A percentile compares a stretch with the other conserved stretches of the same genome.
Evolutionary conservation across 2,113 vertebrate genomes (phyloP).

Genomic region (Microtus ochrogaster): DNA sequence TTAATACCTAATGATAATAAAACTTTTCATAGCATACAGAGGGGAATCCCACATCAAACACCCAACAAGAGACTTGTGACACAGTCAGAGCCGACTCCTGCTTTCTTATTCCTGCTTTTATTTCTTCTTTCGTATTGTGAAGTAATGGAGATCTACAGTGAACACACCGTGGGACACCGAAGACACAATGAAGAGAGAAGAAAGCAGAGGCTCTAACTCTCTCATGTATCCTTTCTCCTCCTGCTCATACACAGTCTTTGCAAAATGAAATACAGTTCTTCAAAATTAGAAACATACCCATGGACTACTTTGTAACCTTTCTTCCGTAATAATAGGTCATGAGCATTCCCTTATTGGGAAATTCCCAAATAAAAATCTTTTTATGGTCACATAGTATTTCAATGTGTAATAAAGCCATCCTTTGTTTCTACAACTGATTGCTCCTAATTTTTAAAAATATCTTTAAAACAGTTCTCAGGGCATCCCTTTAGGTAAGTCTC

Average conservation of each 20-base stretch:
- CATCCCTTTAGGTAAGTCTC: neutral
- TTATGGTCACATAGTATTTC: neutral
- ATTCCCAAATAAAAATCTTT: neutral
- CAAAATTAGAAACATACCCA: neutral
- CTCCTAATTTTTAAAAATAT: constrained; percentile 41
- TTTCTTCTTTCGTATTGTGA: neutral
- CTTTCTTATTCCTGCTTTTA: neutral
- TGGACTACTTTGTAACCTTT: neutral
- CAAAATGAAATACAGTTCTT: neutral
- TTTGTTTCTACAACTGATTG: neutral
- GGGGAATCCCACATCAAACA: no score
- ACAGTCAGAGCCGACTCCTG: neutral
- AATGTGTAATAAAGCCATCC: neutral
- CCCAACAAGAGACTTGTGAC: accelerated
- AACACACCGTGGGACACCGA: neutral
- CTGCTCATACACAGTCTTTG: neutral
- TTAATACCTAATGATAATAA: no score
- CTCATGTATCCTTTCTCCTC: neutral
- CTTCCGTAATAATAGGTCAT: neutral
- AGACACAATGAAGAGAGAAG: neutral
- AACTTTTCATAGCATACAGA: no score
- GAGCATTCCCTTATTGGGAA: neutral
- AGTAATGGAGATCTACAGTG: neutral
- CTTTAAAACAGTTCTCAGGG: neutral
- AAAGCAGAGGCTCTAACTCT: neutral